phyloP scores from a whole-genome alignment of 2,113 vertebrate species.

The Dipodomys ordii region DNA sequence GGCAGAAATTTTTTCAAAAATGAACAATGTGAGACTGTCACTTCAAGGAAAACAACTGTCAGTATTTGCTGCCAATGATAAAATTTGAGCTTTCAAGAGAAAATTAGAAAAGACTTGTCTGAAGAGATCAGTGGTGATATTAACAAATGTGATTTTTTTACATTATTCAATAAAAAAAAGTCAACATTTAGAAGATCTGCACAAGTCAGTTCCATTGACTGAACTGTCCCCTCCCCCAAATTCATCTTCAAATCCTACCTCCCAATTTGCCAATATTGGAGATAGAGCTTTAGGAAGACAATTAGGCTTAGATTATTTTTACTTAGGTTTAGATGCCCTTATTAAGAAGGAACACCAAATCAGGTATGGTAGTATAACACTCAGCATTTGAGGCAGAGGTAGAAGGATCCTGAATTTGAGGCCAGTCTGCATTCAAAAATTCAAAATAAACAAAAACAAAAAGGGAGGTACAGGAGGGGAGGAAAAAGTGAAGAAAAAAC shows the following conservation, averaged over 20 bases:
- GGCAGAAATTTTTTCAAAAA: conserved; percentile 73
- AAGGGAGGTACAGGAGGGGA: too few relatives aligned
- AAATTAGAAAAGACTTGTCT: conserved; percentile 71
- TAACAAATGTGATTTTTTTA: conserved; percentile 66
- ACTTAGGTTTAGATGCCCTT: background rate
- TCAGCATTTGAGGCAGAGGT: background rate
- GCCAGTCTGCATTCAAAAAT: background rate
- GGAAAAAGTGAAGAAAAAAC: too few relatives aligned
- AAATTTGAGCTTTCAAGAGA: conserved; percentile 66
- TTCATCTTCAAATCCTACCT: background rate
- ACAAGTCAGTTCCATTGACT: background rate
- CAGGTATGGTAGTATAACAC: too few relatives aligned
- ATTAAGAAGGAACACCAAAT: background rate
- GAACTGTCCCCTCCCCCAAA: background rate
- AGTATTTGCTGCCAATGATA: conserved; percentile 67
- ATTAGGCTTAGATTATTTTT: conserved; percentile 24
- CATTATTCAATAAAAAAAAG: conserved; percentile 48
- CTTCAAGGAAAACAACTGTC: conserved; percentile 78
- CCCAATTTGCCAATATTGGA: background rate
- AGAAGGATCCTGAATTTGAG: background rate
- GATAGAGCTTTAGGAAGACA: background rate
- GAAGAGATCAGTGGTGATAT: conserved; percentile 39
- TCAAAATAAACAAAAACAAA: background rate
- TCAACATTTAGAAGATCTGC: conserved; percentile 45
- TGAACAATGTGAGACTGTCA: conserved; percentile 74